Conservation (phyloP, 2,113 vertebrate genomes). For the Ciconia stormi region DNA sequence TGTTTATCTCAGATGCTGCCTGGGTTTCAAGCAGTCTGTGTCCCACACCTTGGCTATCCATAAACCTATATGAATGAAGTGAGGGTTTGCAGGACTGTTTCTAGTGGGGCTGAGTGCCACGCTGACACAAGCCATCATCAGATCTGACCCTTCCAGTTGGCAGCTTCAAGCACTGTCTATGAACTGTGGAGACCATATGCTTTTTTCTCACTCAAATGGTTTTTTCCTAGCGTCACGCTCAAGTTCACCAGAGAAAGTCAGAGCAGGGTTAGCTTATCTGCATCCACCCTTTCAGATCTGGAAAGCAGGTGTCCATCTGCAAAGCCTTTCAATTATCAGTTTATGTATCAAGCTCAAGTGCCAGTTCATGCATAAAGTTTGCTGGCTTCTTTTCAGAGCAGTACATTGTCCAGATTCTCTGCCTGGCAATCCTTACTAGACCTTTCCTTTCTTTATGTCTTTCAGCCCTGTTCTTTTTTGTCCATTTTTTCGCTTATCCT, state of each 20-base stretch:
- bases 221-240: rapidly evolving
- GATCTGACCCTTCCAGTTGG: neutral
- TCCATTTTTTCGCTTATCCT: neutral
- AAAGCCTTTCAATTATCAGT: neutral
- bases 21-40: neutral
- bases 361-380: neutral
- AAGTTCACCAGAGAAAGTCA: neutral
- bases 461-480: neutral
- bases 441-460: neutral
- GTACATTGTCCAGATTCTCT: neutral
- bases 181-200: neutral
- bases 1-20: neutral
- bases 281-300: neutral
- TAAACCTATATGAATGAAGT: neutral
- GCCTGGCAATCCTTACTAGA: neutral
- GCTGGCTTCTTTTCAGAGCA: neutral
- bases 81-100: neutral
- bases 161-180: neutral
- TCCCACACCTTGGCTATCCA: neutral
- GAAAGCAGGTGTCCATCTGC: neutral
- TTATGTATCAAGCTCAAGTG: neutral
- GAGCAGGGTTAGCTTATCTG: neutral
- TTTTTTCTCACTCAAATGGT: neutral
- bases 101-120: neutral
- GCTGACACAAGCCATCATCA: neutral